Percentiles rank a stretch among this genome's conserved stretches.
Evolutionary conservation across 1,140 invertebrate species (phyloP).

Genomic region (Dreissena rostriformis): DNA sequence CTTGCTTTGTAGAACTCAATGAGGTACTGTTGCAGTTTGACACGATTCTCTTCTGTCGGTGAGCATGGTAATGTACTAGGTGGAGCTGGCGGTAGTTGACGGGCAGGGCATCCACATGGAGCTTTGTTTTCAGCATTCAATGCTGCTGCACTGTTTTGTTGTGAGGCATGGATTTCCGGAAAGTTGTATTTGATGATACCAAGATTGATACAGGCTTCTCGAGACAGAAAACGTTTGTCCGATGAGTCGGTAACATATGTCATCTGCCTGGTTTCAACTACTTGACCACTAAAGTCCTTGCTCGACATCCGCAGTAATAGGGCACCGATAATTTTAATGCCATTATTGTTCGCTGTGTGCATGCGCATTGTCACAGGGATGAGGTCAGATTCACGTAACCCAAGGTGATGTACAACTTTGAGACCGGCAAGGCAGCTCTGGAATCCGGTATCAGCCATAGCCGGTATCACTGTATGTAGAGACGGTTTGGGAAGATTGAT

Average conservation of each 20-base stretch:
- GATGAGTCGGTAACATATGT: slow-evolving; percentile 28
- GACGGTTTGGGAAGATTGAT: no score
- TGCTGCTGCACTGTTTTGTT: background rate
- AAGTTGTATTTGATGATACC: slow-evolving; percentile 14
- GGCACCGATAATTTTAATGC: no score
- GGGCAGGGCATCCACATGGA: slow-evolving; percentile 53
- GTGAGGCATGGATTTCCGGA: background rate
- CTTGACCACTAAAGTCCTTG: background rate
- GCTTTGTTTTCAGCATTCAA: no score
- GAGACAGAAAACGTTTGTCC: slow-evolving; percentile 37
- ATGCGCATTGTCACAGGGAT: no score
- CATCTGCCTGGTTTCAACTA: slow-evolving; percentile 29
- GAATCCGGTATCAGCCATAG: no score
- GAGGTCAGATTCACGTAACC: slow-evolving; percentile 30
- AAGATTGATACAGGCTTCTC: slow-evolving; percentile 21
- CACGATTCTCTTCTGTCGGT: slow-evolving; percentile 50
- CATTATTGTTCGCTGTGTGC: no score
- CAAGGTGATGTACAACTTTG: slow-evolving; percentile 9
- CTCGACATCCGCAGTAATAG: no score
- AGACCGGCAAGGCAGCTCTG: slow-evolving; percentile 33
- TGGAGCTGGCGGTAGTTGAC: slow-evolving; percentile 43
- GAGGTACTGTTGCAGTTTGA: no score
- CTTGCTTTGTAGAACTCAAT: slow-evolving; percentile 56
- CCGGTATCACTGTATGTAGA: no score
- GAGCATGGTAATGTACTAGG: slow-evolving; percentile 41